phyloP scores from a whole-genome alignment of 2,888 invertebrate genomes.

The Lasioglossum lativentre region DNA sequence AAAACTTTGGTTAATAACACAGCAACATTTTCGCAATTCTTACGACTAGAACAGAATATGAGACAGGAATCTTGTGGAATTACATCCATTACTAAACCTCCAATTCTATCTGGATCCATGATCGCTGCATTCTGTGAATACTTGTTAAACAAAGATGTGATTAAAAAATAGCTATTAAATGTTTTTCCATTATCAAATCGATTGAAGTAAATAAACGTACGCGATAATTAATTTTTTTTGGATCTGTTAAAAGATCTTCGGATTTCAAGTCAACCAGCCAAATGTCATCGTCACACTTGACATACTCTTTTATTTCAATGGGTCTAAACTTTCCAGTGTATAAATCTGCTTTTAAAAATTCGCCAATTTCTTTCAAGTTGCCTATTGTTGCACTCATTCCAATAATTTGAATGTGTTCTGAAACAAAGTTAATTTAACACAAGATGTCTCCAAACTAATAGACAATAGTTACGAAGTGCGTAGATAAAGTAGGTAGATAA shows the following conservation, averaged over 20 bases:
- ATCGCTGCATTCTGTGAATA: constrained; percentile 87
- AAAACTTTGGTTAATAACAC: constrained; percentile 89
- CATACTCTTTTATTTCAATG: constrained; percentile 92
- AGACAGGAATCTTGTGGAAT: constrained; percentile 92
- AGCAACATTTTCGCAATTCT: constrained; percentile 96
- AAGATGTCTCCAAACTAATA: not conserved
- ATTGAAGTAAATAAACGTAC: constrained; percentile 78
- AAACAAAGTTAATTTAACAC: constrained; percentile 52
- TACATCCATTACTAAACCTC: constrained; percentile 92
- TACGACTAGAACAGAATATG: constrained; percentile 96
- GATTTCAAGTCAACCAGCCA: constrained; percentile 86
- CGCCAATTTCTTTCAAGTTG: constrained; percentile 92
- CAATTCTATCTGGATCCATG: constrained; percentile 92
- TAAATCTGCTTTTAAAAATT: constrained; percentile 92
- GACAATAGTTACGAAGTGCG: not conserved
- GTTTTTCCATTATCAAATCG: constrained; percentile 9
- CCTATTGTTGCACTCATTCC: constrained; percentile 99
- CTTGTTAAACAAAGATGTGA: constrained; percentile 81
- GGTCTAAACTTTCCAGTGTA: constrained; percentile 96
- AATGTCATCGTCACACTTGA: constrained; percentile 90
- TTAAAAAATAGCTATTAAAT: constrained; percentile 55
- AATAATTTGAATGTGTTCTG: constrained; percentile 92
- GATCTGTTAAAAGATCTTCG: constrained; percentile 86
- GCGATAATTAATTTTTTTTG: constrained; percentile 85
- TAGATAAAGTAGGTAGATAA: no score